Percentiles rank a stretch among this genome's conserved stretches.
phyloP scores from a whole-genome alignment of 1,140 invertebrate species.

The Drosophila ohnishii region DNA sequence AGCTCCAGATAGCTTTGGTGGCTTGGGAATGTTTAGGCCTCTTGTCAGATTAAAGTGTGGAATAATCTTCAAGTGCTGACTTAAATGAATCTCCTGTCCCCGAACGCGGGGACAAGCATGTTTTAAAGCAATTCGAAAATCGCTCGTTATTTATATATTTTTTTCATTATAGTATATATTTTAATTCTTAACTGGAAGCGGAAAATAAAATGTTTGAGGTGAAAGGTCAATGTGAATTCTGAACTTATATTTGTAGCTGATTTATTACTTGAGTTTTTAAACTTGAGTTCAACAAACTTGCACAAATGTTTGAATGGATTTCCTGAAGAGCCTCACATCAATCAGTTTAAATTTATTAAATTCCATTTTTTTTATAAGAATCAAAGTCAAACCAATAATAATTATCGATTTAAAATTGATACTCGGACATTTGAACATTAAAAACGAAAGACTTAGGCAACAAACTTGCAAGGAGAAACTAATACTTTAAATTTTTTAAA shows the following conservation, averaged over 20 bases:
- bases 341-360: not conserved
- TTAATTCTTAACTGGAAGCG: not conserved
- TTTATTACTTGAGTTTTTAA: not conserved
- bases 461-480: constrained; percentile 39
- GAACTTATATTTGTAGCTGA: not conserved
- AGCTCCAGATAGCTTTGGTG: constrained; percentile 16
- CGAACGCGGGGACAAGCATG: not conserved
- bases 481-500: not conserved
- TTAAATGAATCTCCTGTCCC: constrained; percentile 11
- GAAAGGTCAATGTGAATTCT: not conserved
- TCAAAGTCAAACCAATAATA: not conserved
- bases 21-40: constrained; percentile 26
- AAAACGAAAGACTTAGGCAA: constrained; percentile 74
- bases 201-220: constrained; percentile 1
- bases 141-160: not conserved
- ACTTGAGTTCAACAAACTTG: not conserved
- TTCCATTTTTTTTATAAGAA: not conserved
- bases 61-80: constrained; percentile 4
- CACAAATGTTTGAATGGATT: not conserved
- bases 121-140: not conserved
- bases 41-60: constrained; percentile 11
- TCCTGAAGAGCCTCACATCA: not conserved
- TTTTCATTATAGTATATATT: not conserved
- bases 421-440: not conserved
- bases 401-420: not conserved